Base-by-base conservation (phyloP, 2,888 invertebrate species). In the Hirtodrosophila trivittata region DNA sequence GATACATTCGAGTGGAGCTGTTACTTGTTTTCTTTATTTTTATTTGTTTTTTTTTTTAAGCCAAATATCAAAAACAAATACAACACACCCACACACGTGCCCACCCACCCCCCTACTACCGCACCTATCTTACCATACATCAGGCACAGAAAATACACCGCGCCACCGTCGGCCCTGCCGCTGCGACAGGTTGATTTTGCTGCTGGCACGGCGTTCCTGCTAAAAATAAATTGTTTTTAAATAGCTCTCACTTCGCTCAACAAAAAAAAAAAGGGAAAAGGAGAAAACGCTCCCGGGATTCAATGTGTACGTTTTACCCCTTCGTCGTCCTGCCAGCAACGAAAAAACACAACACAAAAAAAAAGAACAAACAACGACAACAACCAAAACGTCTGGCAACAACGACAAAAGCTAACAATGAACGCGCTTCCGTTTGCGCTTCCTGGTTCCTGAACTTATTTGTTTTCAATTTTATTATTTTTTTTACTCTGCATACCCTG, bases 171-270 rank as follows among this genome's bases (percentile, higher is more conserved):
- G 42, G 25, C 10, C 10, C 6, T 56, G 63, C 47, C 30, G 28
- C 30, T 51, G 77, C 78, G 78, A 65, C 78, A 82, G 78, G 77
- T 78, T 71, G 75, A 74, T 43, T 78, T 78, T 60, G 84, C 85
- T 51, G 37, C 64, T 63, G 83, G 83, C 76, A 60, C 66, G 62
- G 67, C 52, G 66, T 74, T 66, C 58, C 78, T 84, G 82, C 75
- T 84, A 77, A 78, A 84, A 86, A 82, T 86, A 82, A 82, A 82
- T 82, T 82, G 83, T 78, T 82, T 86, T 82, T 78, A 82, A 82
- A 82, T 83, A 80, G 83, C 86, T 86, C 69, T 65, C 66, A 68
- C 71, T 67, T 68, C 63, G 75, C 66, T 77, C 49, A 60, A 50
- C 51, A 28, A 28, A 28, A 28, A 4, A 28, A 28, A 28, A 28